Evolutionary conservation across 2,113 vertebrate genomes (phyloP).

Genomic region (Grammomys dolichurus): DNA sequence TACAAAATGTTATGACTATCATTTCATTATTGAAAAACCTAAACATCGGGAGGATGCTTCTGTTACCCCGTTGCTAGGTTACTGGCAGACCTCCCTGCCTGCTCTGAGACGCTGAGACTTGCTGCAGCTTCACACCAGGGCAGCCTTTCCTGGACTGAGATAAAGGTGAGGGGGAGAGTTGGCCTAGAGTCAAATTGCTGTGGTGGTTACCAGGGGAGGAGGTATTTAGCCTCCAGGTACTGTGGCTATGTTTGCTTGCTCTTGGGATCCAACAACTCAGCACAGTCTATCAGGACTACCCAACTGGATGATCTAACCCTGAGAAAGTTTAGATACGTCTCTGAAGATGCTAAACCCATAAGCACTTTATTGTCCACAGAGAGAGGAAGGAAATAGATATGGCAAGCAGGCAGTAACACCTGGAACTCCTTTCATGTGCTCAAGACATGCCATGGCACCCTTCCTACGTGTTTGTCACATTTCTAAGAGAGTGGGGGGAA

Average conservation of each 20-base stretch:
- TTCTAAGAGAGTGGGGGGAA: neutral
- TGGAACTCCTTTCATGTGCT: neutral
- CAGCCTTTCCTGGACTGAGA: neutral
- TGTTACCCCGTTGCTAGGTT: constrained; percentile 72
- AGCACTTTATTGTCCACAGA: neutral
- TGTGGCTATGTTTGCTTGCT: neutral
- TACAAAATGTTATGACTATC: constrained; percentile 70
- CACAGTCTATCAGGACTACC: neutral
- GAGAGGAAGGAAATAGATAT: neutral
- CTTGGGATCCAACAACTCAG: neutral
- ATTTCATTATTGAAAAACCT: constrained; percentile 70
- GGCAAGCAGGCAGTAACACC: neutral
- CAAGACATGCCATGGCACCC: neutral
- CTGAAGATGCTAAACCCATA: neutral
- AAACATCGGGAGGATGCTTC: constrained; percentile 1
- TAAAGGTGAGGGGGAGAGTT: neutral
- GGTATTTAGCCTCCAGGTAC: neutral
- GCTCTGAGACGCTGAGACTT: constrained; percentile 16
- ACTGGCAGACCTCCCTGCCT: constrained; percentile 62
- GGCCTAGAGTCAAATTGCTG: neutral
- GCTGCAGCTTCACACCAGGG: neutral
- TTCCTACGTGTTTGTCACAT: neutral
- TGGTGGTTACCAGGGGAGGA: neutral
- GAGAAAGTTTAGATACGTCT: neutral
- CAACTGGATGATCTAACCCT: neutral